Conservation (phyloP, 1,140 invertebrate genomes). For the Bradynema listronoti region DNA sequence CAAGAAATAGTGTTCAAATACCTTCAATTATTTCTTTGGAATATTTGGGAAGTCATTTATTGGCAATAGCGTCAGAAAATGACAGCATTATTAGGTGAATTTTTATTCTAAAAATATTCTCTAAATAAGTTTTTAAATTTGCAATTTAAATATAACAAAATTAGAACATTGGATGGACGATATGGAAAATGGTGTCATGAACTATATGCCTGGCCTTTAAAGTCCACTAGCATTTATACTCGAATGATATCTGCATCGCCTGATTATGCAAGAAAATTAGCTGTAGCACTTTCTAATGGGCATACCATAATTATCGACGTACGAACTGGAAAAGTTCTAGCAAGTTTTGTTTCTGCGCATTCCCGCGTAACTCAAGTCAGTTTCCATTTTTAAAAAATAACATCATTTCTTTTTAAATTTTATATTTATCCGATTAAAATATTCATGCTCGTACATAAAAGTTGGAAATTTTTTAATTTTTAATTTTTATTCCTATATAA, state of each 20-base stretch:
- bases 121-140: not conserved
- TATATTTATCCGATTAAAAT: too few relatives aligned
- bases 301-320: slow-evolving; percentile 16
- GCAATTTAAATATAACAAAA: slow-evolving; percentile 3
- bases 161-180: slow-evolving; percentile 26
- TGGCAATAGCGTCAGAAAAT: slow-evolving; percentile 19
- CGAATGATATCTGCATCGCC: slow-evolving; percentile 16
- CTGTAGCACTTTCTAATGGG: slow-evolving; percentile 21
- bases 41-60: not conserved
- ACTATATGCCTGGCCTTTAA: slow-evolving; percentile 15
- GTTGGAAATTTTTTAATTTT: not conserved
- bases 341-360: slow-evolving; percentile 12
- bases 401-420: too few relatives aligned
- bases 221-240: not conserved
- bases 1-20: not conserved
- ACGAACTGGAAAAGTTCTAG: slow-evolving; percentile 26
- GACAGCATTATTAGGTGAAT: slow-evolving; percentile 35
- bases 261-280: slow-evolving; percentile 15
- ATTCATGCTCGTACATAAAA: not conserved
- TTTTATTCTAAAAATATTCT: slow-evolving; percentile 15
- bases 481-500: not conserved
- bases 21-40: not conserved
- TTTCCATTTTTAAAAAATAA: not conserved
- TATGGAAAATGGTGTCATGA: slow-evolving; percentile 16
- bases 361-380: slow-evolving; percentile 7